These are phyloP conservation scores for Nansenia antarctica DNA, from an alignment of 2,113 vertebrate genomes.

Conservation along the genomic window DNA sequence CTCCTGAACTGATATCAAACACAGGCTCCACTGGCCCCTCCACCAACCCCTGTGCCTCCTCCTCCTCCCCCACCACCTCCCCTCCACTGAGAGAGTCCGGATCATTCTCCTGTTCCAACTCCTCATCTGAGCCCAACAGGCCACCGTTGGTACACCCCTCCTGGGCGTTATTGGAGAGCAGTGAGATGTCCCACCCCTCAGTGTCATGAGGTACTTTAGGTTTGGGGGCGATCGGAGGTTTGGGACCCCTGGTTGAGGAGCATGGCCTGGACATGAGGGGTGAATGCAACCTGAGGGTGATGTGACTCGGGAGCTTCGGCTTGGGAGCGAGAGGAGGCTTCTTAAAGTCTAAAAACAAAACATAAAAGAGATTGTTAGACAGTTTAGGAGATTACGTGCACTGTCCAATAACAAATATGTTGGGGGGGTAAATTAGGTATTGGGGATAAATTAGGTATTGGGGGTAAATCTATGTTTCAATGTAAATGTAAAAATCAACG, in stretches of 20 bases:
- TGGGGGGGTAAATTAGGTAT: too few relatives aligned
- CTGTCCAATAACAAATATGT: too few relatives aligned
- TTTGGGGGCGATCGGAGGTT: slow-evolving; percentile 90
- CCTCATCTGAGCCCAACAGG: slow-evolving; percentile 53
- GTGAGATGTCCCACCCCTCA: slow-evolving; percentile 62
- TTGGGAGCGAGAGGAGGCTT: slow-evolving; percentile 89
- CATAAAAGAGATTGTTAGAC: slow-evolving; percentile 68
- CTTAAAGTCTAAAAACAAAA: slow-evolving; percentile 80
- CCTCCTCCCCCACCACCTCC: slow-evolving; percentile 29
- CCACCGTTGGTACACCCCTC: slow-evolving; percentile 76
- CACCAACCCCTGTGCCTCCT: slow-evolving; percentile 31
- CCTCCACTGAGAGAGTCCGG: slow-evolving; percentile 32
- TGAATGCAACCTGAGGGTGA: slow-evolving; percentile 74
- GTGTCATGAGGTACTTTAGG: slow-evolving; percentile 77
- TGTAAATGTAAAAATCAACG: too few relatives aligned
- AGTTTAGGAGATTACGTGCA: too few relatives aligned
- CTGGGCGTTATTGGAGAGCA: slow-evolving; percentile 63
- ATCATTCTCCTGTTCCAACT: slow-evolving; percentile 62
- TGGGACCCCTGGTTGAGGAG: slow-evolving; percentile 81
- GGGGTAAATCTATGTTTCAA: too few relatives aligned
- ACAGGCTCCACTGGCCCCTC: slow-evolving; percentile 34
- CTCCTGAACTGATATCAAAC: slow-evolving; percentile 31
- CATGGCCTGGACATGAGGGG: slow-evolving; percentile 71
- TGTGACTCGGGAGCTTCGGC: slow-evolving; percentile 78
- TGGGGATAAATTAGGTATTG: too few relatives aligned